phyloP scores from a whole-genome alignment of 1,140 invertebrate species.

The Subanguina moxae region DNA sequence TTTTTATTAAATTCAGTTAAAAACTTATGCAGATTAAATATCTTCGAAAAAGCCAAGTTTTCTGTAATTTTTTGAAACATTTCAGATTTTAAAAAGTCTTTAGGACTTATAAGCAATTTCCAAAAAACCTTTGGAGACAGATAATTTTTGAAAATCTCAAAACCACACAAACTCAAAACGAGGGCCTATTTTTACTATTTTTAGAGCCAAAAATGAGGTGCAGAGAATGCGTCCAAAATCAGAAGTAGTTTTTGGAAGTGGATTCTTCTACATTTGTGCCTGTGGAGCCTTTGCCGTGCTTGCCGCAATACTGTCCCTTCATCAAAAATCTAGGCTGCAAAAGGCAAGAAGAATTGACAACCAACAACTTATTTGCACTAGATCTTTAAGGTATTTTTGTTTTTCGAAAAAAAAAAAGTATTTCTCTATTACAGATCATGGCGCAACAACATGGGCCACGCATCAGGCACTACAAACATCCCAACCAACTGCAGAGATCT shows the following conservation, averaged over 20 bases:
- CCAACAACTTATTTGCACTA: slow-evolving; percentile 13
- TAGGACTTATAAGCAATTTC: too few relatives aligned
- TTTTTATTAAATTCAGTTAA: too few relatives aligned
- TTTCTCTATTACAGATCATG: slow-evolving; percentile 3
- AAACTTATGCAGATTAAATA: too few relatives aligned
- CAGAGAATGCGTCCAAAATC: slow-evolving; percentile 5
- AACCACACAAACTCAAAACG: too few relatives aligned
- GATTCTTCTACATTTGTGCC: slow-evolving; percentile 10
- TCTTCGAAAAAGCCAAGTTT: too few relatives aligned
- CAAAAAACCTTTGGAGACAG: too few relatives aligned
- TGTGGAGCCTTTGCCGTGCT: slow-evolving; percentile 5
- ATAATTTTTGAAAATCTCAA: too few relatives aligned
- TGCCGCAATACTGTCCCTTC: slow-evolving; percentile 15
- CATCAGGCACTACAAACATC: background rate
- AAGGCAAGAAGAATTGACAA: slow-evolving; percentile 7
- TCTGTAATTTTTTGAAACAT: too few relatives aligned
- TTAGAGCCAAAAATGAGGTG: slow-evolving; percentile 8
- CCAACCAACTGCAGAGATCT: background rate
- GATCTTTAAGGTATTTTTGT: background rate
- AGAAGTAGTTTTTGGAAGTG: background rate
- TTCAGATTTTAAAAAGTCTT: too few relatives aligned
- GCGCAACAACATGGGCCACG: slow-evolving; percentile 4
- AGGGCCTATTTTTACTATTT: too few relatives aligned
- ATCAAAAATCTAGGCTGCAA: slow-evolving; percentile 2
- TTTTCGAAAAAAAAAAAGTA: too few relatives aligned